A percentile compares a stretch with the other conserved stretches of the same genome.
Conservation (phyloP, 2,888 invertebrate species). For the Flexamia atlantica region DNA sequence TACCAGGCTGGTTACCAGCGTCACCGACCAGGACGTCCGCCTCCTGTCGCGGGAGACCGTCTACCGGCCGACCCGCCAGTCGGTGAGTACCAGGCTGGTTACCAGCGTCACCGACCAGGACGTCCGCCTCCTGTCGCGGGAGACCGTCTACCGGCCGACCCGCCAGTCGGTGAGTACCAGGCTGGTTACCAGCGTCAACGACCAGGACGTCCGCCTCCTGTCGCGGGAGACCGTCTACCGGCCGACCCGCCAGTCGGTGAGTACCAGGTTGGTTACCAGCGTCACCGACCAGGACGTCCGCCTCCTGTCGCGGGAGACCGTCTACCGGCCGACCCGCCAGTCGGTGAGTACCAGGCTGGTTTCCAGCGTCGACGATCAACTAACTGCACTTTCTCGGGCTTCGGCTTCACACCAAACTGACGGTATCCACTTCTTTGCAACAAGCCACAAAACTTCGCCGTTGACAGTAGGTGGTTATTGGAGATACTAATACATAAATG, state of each 20-base stretch:
- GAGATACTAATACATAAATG: too few species aligned
- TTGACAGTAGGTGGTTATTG: too few species aligned
- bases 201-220: conserved; percentile 79
- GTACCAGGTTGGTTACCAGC: too few species aligned
- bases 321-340: conserved; percentile 50
- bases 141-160: conserved; percentile 70
- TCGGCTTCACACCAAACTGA: too few species aligned
- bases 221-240: conserved; percentile 72
- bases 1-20: conserved; percentile 75
- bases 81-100: conserved; percentile 52
- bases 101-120: conserved; percentile 78
- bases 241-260: conserved; percentile 48
- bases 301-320: conserved; percentile 76
- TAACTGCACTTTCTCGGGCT: too few species aligned
- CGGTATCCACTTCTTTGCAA: too few species aligned
- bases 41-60: conserved; percentile 76
- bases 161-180: conserved; percentile 51
- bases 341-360: conserved; percentile 48
- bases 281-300: conserved; percentile 79
- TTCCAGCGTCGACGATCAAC: conserved; percentile 78
- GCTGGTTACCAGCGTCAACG: conserved; percentile 77
- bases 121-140: conserved; percentile 77
- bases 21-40: conserved; percentile 79
- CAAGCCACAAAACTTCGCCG: too few species aligned
- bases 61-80: conserved; percentile 48